phyloP scores from a whole-genome alignment of 2,113 vertebrate species.

The Zosterops lateralis region DNA sequence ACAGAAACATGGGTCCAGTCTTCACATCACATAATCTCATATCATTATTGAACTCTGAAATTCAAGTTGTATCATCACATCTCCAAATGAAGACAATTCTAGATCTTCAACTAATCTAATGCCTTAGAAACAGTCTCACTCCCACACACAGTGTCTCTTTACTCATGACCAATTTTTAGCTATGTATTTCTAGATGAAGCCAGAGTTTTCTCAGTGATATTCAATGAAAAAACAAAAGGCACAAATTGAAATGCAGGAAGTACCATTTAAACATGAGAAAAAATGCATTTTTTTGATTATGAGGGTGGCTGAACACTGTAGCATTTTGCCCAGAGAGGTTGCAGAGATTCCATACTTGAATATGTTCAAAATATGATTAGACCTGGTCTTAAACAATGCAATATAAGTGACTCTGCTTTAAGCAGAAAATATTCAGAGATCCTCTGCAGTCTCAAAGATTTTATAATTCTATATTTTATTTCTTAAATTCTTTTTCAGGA shows the following conservation, averaged over 20 bases:
- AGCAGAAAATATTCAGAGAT: not conserved
- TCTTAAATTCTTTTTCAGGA: not conserved
- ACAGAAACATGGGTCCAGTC: not conserved
- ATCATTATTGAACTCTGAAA: not conserved
- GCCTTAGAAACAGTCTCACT: not conserved
- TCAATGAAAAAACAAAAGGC: not conserved
- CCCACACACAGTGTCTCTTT: not conserved
- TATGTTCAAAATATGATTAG: not conserved
- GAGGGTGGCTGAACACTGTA: not conserved
- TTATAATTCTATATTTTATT: not conserved
- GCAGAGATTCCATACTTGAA: not conserved
- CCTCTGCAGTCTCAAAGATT: not conserved
- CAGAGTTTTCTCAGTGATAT: not conserved
- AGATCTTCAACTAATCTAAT: not conserved
- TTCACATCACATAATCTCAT: not conserved
- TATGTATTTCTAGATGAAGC: not conserved
- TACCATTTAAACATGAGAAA: not conserved
- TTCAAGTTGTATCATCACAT: not conserved
- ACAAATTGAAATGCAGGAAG: not conserved
- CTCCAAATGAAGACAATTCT: not conserved
- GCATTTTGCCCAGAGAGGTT: not conserved
- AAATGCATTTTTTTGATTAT: fast-evolving
- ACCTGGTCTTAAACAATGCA: not conserved
- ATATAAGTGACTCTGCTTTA: not conserved
- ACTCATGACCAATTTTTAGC: not conserved